Evolutionary conservation across 2,888 invertebrate genomes (phyloP).

Genomic region (Meloe dianella): DNA sequence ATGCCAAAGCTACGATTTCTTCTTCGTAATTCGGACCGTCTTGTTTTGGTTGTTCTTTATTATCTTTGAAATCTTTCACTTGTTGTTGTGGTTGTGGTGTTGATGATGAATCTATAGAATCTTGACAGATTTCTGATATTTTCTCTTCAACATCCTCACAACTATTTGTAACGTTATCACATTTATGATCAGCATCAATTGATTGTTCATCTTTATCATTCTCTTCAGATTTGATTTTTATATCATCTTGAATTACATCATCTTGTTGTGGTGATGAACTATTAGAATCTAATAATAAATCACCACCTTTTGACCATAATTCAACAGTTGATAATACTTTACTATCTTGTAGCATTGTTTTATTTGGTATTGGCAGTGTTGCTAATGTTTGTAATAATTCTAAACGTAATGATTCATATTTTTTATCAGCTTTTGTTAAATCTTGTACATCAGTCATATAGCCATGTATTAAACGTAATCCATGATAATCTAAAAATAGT

Average conservation of each 20-base stretch:
- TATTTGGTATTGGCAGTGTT: slow-evolving; percentile 89
- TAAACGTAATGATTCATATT: slow-evolving; percentile 60
- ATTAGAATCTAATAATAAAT: slow-evolving; percentile 56
- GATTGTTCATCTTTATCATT: slow-evolving; percentile 25
- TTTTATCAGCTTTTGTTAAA: slow-evolving; percentile 49
- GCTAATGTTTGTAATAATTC: slow-evolving; percentile 81
- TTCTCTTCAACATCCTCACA: slow-evolving; percentile 30
- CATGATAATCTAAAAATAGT: slow-evolving; percentile 92
- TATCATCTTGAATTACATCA: slow-evolving; percentile 19
- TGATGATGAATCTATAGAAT: slow-evolving; percentile 22
- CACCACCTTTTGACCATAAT: slow-evolving; percentile 72
- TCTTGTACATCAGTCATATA: slow-evolving; percentile 84
- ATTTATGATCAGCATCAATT: slow-evolving; percentile 34
- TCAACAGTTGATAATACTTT: slow-evolving; percentile 86
- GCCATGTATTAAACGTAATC: slow-evolving; percentile 85
- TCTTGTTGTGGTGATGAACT: slow-evolving; percentile 55
- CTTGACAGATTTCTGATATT: slow-evolving; percentile 31
- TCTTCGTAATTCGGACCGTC: slow-evolving; percentile 49
- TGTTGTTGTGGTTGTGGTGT: slow-evolving; percentile 21
- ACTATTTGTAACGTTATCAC: slow-evolving; percentile 23
- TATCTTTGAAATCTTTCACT: background rate
- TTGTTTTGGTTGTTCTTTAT: slow-evolving; percentile 35
- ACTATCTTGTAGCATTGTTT: slow-evolving; percentile 90
- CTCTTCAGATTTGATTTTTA: slow-evolving; percentile 16
- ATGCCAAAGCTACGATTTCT: slow-evolving; percentile 67